phyloP scores from a whole-genome alignment of 2,113 vertebrate genomes.

The Rhinolophus ferrumequinum region DNA sequence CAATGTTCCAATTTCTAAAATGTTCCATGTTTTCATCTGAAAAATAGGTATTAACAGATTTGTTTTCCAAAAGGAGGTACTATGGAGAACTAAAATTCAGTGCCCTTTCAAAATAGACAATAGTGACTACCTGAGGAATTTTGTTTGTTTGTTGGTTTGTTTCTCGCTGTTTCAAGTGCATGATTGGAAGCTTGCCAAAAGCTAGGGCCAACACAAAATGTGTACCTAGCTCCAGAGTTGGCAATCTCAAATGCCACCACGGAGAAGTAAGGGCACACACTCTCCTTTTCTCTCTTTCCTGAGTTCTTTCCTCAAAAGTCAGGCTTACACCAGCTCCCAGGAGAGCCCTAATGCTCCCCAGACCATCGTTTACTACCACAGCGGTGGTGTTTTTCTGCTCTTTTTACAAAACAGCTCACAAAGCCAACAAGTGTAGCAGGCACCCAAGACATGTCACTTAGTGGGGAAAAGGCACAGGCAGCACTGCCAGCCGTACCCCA shows the following conservation, averaged over 20 bases:
- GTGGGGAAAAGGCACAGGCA: background rate
- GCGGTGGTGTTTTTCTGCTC: background rate
- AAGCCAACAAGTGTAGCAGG: background rate
- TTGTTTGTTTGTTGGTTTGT: background rate
- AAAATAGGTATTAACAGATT: background rate
- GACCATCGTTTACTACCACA: background rate
- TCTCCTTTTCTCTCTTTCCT: background rate
- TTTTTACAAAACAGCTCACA: background rate
- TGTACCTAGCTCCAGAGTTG: background rate
- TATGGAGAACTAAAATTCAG: background rate
- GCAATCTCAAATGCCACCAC: background rate
- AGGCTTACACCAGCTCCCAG: background rate
- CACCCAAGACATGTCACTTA: background rate
- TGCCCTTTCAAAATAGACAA: background rate
- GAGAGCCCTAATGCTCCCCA: background rate
- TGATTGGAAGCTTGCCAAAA: background rate
- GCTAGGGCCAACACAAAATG: background rate
- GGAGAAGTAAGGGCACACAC: rapidly evolving
- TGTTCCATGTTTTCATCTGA: background rate
- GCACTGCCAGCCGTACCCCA: background rate
- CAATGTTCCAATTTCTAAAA: no score
- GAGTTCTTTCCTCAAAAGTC: conserved; percentile 16
- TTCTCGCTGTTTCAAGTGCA: background rate
- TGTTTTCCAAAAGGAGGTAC: background rate
- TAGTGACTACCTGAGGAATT: background rate